A percentile compares a stretch with the other conserved stretches of the same genome.
These are phyloP conservation scores for Geophilus truncorum DNA, from an alignment of 2,888 invertebrate species.

Conservation along the genomic window DNA sequence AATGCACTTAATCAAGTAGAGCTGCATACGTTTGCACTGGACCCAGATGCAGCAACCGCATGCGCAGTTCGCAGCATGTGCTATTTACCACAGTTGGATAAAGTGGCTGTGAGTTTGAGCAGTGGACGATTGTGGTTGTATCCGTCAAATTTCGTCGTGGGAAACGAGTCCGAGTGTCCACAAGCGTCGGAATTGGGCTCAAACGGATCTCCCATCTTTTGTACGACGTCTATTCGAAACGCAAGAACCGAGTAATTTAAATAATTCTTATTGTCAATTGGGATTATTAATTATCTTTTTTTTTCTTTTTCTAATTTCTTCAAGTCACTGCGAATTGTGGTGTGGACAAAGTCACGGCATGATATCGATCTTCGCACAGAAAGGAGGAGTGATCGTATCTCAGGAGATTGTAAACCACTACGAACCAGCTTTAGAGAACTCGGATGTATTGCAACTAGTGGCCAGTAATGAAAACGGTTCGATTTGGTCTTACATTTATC, in stretches of 20 bases:
- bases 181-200: constrained; percentile 39
- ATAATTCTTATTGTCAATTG: neutral
- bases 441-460: constrained; percentile 58
- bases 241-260: neutral
- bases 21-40: constrained; percentile 60
- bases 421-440: constrained; percentile 52
- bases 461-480: constrained; percentile 51
- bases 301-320: too few species aligned
- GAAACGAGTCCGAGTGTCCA: constrained; percentile 42
- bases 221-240: constrained; percentile 53
- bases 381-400: constrained; percentile 61
- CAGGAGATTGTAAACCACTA: constrained; percentile 66
- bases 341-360: constrained; percentile 77
- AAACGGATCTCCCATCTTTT: constrained; percentile 55
- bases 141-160: constrained; percentile 55
- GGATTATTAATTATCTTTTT: constrained; percentile 9
- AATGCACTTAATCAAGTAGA: constrained; percentile 45
- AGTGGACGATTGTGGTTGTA: constrained; percentile 73
- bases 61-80: constrained; percentile 62
- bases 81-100: constrained; percentile 60
- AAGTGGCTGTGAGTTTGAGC: constrained; percentile 74
- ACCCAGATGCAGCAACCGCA: constrained; percentile 58
- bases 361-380: constrained; percentile 69
- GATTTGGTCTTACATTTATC: constrained; percentile 72
- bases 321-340: constrained; percentile 70